These are phyloP conservation scores for Alethe diademata DNA, from an alignment of 2,113 vertebrate species.

Conservation along the genomic window DNA sequence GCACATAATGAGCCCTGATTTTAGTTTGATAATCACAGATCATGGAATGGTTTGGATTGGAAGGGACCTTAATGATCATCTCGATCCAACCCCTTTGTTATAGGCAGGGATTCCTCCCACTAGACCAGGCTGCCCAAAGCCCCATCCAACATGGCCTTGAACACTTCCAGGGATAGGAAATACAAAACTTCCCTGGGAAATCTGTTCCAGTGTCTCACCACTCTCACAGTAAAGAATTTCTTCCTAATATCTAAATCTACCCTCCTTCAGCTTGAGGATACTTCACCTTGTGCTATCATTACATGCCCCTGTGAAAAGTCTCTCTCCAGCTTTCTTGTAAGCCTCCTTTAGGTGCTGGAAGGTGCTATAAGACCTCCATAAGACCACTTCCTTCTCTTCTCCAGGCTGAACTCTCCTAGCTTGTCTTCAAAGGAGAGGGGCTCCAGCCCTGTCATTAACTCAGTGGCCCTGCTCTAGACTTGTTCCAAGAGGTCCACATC, in stretches of 20 bases:
- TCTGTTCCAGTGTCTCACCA: background rate
- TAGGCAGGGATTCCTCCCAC: background rate
- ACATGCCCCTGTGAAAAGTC: background rate
- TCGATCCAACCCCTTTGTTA: background rate
- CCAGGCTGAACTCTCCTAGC: background rate
- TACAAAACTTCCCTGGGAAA: background rate
- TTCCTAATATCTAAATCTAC: background rate
- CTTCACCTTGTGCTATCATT: background rate
- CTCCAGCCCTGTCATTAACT: background rate
- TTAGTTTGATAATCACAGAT: background rate
- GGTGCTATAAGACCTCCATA: background rate
- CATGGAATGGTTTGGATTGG: background rate
- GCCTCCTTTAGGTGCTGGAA: background rate
- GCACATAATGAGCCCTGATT: background rate
- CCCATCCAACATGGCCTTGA: background rate
- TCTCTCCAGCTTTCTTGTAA: background rate
- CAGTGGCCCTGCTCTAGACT: background rate
- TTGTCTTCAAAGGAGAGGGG: background rate
- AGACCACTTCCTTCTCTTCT: background rate
- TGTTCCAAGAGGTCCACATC: background rate
- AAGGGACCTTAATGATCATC: background rate
- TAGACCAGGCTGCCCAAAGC: background rate
- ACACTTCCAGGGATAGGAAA: background rate
- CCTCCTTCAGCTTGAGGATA: too few species aligned
- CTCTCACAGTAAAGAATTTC: background rate